Conservation (phyloP, 92 coral and sea anemone species). For the Zoanthus solanderi region DNA sequence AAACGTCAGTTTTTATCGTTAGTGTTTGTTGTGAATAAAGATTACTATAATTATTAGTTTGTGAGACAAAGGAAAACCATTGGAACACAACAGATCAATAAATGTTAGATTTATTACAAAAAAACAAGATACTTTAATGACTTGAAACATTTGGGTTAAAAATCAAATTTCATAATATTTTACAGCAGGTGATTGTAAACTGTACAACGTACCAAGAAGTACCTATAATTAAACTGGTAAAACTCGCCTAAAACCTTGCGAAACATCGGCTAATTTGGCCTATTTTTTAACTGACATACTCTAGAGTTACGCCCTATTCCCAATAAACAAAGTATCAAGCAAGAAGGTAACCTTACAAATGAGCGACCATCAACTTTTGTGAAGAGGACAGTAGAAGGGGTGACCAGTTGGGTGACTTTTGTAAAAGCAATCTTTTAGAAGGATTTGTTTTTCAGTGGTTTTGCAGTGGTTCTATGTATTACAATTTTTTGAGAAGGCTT, state of each 20-base stretch:
- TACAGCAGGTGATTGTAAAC: slow-evolving; percentile 67
- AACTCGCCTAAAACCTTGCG: slow-evolving; percentile 37
- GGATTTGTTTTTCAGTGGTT: too few relatives aligned
- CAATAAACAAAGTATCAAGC: neutral
- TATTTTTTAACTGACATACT: neutral
- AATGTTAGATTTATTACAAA: slow-evolving; percentile 55
- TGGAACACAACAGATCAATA: neutral
- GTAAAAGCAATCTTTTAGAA: too few relatives aligned
- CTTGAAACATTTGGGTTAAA: slow-evolving; percentile 67
- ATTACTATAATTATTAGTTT: too few relatives aligned
- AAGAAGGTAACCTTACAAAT: neutral
- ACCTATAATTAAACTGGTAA: slow-evolving; percentile 42
- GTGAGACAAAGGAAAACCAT: neutral
- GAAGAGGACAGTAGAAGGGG: neutral
- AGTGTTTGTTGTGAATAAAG: too few relatives aligned
- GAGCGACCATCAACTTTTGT: neutral
- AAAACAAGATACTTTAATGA: slow-evolving; percentile 62
- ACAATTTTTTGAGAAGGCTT: neutral
- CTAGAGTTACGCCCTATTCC: neutral
- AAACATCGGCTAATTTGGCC: neutral
- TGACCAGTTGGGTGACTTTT: too few relatives aligned
- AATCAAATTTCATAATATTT: slow-evolving; percentile 75
- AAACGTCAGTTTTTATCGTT: too few relatives aligned
- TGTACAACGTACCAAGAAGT: slow-evolving; percentile 55
- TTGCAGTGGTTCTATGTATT: too few relatives aligned